Evolutionary conservation across 1,140 invertebrate species (phyloP).

Genomic region (Hylyphantes graminicola): DNA sequence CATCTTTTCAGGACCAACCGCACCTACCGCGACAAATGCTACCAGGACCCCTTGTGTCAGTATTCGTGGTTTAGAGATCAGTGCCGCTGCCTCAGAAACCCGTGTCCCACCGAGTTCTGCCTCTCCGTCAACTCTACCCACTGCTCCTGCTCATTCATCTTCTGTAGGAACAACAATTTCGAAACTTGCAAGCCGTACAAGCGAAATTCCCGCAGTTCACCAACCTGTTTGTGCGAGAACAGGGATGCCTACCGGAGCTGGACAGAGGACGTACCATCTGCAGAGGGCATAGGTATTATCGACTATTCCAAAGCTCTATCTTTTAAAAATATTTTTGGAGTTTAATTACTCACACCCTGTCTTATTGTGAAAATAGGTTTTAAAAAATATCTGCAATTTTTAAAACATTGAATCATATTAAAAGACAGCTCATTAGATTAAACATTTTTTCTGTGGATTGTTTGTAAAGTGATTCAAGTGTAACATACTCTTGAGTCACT

Average conservation of each 20-base stretch:
- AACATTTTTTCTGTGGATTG: no score
- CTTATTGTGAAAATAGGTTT: no score
- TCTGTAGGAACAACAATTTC: not conserved
- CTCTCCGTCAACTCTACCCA: not conserved
- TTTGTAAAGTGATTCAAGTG: no score
- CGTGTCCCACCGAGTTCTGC: constrained; percentile 35
- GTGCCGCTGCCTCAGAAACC: not conserved
- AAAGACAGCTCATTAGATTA: no score
- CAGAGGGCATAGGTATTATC: not conserved
- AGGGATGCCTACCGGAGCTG: not conserved
- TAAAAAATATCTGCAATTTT: no score
- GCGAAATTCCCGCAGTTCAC: not conserved
- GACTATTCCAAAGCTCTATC: not conserved
- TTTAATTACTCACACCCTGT: not conserved
- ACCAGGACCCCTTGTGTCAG: constrained; percentile 7
- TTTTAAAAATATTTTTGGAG: not conserved
- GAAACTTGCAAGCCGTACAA: not conserved
- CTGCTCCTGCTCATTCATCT: not conserved
- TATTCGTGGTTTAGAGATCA: constrained; percentile 50
- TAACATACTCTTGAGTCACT: no score
- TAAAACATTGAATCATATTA: no score
- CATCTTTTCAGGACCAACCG: not conserved
- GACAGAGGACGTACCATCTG: not conserved
- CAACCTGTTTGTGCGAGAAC: not conserved
- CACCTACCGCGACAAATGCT: not conserved